A percentile compares a stretch with the other conserved stretches of the same genome.
Conservation (phyloP, 2,113 vertebrate genomes). For the Nycticryphes semicollaris region DNA sequence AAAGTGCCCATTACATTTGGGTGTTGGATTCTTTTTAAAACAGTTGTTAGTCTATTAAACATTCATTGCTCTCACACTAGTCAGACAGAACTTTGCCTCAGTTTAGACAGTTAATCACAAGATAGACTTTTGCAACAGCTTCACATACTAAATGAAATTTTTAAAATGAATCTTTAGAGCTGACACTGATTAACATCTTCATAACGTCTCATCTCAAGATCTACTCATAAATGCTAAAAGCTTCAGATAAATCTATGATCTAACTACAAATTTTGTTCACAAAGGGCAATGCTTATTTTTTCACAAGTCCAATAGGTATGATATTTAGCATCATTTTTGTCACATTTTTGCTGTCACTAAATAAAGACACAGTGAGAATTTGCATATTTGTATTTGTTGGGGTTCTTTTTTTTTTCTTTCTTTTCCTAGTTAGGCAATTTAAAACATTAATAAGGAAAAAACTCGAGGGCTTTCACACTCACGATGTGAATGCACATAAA, state of each 20-base stretch:
- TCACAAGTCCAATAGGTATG: not conserved
- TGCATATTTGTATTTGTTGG: not conserved
- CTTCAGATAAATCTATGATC: conserved; percentile 1
- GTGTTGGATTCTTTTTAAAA: conserved; percentile 10
- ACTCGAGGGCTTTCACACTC: not conserved
- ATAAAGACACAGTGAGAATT: not conserved
- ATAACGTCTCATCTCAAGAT: not conserved
- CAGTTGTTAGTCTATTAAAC: conserved; percentile 60
- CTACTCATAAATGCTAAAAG: conserved; percentile 22
- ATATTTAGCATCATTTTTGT: not conserved
- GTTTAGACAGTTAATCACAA: conserved; percentile 59
- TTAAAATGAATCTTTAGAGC: not conserved
- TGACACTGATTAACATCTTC: conserved; percentile 34
- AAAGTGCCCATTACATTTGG: not conserved
- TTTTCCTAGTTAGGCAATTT: not conserved
- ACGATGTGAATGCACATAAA: not conserved
- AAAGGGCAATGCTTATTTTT: not conserved
- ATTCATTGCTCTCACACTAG: conserved; percentile 30
- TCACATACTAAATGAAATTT: conserved; percentile 46
- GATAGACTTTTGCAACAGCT: conserved; percentile 26
- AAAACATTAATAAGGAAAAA: not conserved
- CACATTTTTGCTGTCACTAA: not conserved
- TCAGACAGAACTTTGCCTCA: conserved; percentile 48
- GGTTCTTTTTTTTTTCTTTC: not conserved
- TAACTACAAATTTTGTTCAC: not conserved